Conservation (phyloP, 2,113 vertebrate species). For the Falco punctatus region DNA sequence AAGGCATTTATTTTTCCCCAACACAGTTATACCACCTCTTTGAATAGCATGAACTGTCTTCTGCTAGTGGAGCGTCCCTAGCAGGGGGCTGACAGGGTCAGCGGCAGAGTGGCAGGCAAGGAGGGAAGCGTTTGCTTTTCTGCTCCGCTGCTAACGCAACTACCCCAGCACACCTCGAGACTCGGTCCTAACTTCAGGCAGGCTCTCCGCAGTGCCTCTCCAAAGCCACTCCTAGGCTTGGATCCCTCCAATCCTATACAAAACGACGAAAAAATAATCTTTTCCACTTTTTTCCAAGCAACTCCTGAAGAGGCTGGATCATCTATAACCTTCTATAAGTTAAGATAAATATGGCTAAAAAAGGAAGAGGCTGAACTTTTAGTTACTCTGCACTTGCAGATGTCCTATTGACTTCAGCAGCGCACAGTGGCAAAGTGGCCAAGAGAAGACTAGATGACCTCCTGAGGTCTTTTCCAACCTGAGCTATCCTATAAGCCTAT, state of each 20-base stretch:
- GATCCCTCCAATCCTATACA: neutral
- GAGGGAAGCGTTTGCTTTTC: neutral
- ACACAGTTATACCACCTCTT: neutral
- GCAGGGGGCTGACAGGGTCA: neutral
- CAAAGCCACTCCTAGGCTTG: neutral
- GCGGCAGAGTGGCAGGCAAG: rapidly evolving
- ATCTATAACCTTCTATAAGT: neutral
- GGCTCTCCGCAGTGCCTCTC: neutral
- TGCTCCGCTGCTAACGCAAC: neutral
- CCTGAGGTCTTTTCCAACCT: neutral
- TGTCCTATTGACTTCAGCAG: neutral
- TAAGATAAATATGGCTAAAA: neutral
- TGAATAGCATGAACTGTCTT: neutral
- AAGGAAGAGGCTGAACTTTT: neutral
- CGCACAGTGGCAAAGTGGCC: neutral
- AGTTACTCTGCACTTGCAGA: neutral
- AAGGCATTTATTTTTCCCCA: neutral
- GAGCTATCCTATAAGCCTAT: neutral
- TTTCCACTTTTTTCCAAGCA: neutral
- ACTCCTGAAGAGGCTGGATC: neutral
- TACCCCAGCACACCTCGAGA: rapidly evolving
- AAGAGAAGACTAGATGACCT: neutral
- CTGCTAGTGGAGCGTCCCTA: neutral
- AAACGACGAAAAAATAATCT: neutral
- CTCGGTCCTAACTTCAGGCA: neutral